Percentiles rank a stretch among this genome's conserved stretches.
phyloP scores from a whole-genome alignment of 1,140 invertebrate genomes.

The Lamellibrachia luymesi region DNA sequence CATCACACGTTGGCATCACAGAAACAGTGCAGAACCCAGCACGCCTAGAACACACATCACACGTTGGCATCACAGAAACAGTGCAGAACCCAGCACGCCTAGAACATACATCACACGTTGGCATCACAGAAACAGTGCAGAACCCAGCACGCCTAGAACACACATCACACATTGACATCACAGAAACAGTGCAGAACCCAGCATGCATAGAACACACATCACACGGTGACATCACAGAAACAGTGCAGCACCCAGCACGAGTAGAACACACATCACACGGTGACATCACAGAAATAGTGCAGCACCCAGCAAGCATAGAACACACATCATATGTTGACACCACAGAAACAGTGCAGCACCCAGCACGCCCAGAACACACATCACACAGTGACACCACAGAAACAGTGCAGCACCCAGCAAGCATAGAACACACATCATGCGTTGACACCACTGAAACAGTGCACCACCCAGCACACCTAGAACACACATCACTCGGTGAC shows the following conservation, averaged over 20 bases:
- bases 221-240: conserved; percentile 60
- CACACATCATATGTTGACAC: conserved; percentile 63
- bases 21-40: not conserved
- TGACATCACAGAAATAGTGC: not conserved
- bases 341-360: not conserved
- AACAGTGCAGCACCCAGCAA: too few species aligned
- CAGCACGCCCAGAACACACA: not conserved
- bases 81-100: too few species aligned
- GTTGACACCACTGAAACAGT: not conserved
- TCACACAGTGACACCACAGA: too few species aligned
- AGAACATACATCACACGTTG: too few species aligned
- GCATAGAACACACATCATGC: too few species aligned
- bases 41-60: not conserved
- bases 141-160: not conserved
- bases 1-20: too few species aligned
- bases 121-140: not conserved
- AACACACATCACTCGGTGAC: too few species aligned
- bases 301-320: not conserved
- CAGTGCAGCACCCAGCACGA: not conserved
- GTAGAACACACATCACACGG: not conserved
- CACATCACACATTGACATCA: not conserved
- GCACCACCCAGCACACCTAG: not conserved
- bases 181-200: too few species aligned
- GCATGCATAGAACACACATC: conserved; percentile 44
- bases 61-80: too few species aligned